Base-by-base conservation (phyloP, 2,797 vertebrate genomes). In the Malacoraja senta region DNA sequence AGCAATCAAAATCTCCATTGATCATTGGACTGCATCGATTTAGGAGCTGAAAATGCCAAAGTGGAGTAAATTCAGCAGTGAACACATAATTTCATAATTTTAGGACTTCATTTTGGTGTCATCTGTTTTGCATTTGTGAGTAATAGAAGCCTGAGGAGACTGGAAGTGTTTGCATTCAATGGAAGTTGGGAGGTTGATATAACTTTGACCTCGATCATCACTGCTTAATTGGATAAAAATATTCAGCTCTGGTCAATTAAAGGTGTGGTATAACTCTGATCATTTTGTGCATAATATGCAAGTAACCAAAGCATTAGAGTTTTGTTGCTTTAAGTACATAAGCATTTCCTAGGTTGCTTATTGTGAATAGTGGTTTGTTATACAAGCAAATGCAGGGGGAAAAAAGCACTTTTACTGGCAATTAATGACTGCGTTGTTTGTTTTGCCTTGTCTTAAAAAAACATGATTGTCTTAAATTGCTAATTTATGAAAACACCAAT, bases 371-470 rank as follows among this genome's bases (percentile, higher is more conserved):
- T 72, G 24, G 68, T 76, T 44, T n/a, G 38, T 92, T 17, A 58
- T 76, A 53, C 21, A 24, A 76, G 21, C 38, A 29, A 24, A 12
- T 21, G 72, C 6, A 72, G 72, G 44, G 44, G 44, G 44, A 44
- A 8, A 72, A n/a, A 21, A 24, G 17, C 65, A 8, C 29, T 71
- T 58, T 53, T 74, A 29, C 71, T 72, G 21, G 88, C 44, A 68
- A 92, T 92, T 58, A 76, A 76, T n/a, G 38, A n/a, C 72, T 29
- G 71, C 2, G 65, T 24, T 71, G 68, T 71, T 74, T 74, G 12
- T 76, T 76, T 92, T 24, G 53, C 65, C 65, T 91, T 71, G 32
- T 26, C 88, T 76, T 53, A 76, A 91, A 26, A 72, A 91, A 74
- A 26, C 24, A 24, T 29, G 35, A n/a, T 38, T 19, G 35, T 21